These are phyloP conservation scores for Drosophila mayri DNA, from an alignment of 1,140 invertebrate species.

Conservation along the genomic window DNA sequence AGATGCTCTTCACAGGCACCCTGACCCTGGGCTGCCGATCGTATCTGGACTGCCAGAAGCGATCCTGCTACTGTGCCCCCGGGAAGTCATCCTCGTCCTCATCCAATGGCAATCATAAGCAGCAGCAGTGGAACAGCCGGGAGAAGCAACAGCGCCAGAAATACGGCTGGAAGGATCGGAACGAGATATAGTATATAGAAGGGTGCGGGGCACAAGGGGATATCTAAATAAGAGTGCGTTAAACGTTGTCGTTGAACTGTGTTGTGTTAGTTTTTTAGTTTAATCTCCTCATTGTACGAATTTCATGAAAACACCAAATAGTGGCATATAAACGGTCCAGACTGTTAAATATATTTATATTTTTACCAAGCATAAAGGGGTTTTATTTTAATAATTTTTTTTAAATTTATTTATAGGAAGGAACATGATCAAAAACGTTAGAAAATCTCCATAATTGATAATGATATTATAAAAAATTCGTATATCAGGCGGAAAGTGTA, in stretches of 20 bases:
- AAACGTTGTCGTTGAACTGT: slow-evolving; percentile 56
- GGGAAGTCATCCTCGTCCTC: slow-evolving; percentile 27
- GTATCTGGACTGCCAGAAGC: slow-evolving; percentile 91
- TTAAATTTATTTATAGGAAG: not conserved
- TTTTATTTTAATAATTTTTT: not conserved
- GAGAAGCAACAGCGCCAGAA: slow-evolving; percentile 73
- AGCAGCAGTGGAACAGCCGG: slow-evolving; percentile 57
- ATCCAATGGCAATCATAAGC: slow-evolving; percentile 29
- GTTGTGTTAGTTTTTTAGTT: slow-evolving; percentile 44
- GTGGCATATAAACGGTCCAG: slow-evolving; percentile 11
- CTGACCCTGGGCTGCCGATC: slow-evolving; percentile 93
- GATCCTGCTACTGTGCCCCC: slow-evolving; percentile 90
- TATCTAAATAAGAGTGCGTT: slow-evolving; percentile 23
- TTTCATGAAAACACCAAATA: slow-evolving; percentile 43
- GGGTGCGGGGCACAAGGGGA: slow-evolving; percentile 25
- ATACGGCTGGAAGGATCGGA: slow-evolving; percentile 81
- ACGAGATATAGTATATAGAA: slow-evolving; percentile 63
- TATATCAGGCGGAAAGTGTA: not conserved
- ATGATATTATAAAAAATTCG: too few relatives aligned
- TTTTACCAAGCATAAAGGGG: slow-evolving; percentile 2
- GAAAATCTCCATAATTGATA: not conserved
- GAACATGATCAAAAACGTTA: not conserved
- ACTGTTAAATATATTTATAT: slow-evolving; percentile 48
- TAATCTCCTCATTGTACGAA: slow-evolving; percentile 36
- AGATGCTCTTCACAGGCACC: slow-evolving; percentile 93